A percentile compares a stretch with the other conserved stretches of the same genome.
Conservation (phyloP, 2,113 vertebrate genomes). For the Pogonocichla stellata region DNA sequence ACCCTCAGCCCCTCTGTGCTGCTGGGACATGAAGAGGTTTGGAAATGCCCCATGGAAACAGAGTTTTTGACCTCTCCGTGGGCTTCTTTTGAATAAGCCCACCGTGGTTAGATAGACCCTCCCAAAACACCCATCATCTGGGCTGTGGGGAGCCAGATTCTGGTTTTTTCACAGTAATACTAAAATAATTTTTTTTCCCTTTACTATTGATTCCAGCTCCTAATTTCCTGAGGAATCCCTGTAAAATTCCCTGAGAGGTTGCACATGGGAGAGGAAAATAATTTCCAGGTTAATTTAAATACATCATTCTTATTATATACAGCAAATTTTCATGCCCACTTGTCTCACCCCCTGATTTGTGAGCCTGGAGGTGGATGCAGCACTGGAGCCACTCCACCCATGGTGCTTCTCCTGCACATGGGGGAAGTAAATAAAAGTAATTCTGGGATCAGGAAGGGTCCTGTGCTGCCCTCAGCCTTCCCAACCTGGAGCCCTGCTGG, state of each 20-base stretch:
- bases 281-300: background rate
- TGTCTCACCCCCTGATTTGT: accelerated
- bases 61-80: background rate
- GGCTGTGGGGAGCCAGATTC: background rate
- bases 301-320: background rate
- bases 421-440: background rate
- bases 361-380: accelerated
- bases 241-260: background rate
- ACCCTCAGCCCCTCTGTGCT: background rate
- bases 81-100: background rate
- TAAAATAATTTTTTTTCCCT: accelerated
- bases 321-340: background rate
- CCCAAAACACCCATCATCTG: background rate
- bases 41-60: background rate
- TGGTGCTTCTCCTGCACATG: background rate
- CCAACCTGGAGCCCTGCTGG: background rate
- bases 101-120: background rate
- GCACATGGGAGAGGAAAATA: background rate
- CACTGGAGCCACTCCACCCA: background rate
- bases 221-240: background rate
- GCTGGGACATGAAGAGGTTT: background rate
- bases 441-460: background rate
- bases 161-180: background rate
- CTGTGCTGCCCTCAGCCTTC: background rate
- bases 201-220: background rate